Percentiles rank a stretch among this genome's conserved stretches.
phyloP scores from a whole-genome alignment of 2,113 vertebrate species.

The Labeo catla region DNA sequence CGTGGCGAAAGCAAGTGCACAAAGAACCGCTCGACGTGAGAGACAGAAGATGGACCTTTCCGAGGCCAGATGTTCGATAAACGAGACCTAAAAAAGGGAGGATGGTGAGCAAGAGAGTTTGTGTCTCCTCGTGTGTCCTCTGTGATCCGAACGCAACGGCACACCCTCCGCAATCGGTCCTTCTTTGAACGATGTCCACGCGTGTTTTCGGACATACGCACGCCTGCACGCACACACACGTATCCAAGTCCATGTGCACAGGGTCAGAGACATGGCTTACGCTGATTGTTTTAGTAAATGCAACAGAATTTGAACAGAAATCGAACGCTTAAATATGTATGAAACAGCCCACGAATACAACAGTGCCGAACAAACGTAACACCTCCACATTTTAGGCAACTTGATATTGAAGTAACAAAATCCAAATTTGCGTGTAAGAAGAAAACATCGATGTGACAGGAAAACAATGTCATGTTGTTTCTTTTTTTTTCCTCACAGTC shows the following conservation, averaged over 20 bases:
- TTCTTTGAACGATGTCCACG: neutral
- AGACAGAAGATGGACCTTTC: slow-evolving; percentile 57
- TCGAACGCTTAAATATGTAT: slow-evolving; percentile 43
- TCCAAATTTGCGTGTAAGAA: slow-evolving; percentile 40
- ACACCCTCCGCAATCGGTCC: neutral
- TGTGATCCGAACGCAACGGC: neutral
- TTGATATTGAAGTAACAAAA: slow-evolving; percentile 49
- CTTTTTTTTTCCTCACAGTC: slow-evolving; percentile 35
- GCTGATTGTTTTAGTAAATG: slow-evolving; percentile 58
- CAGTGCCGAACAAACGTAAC: slow-evolving; percentile 49
- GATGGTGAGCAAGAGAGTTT: slow-evolving; percentile 26
- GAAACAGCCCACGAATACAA: slow-evolving; percentile 43
- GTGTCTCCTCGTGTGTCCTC: slow-evolving; percentile 28
- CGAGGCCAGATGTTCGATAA: slow-evolving; percentile 30
- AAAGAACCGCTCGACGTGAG: slow-evolving; percentile 53
- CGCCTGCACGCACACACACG: neutral
- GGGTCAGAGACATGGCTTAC: slow-evolving; percentile 49
- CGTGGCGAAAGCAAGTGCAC: slow-evolving; percentile 64
- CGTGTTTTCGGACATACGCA: neutral
- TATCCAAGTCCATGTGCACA: slow-evolving; percentile 39
- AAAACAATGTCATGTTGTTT: slow-evolving; percentile 46
- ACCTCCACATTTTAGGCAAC: slow-evolving; percentile 50
- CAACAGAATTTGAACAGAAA: slow-evolving; percentile 47
- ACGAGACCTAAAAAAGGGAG: slow-evolving; percentile 32
- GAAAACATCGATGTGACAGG: slow-evolving; percentile 56